phyloP scores from a whole-genome alignment of 2,797 vertebrate species.

The Micropoecilia bifurca region DNA sequence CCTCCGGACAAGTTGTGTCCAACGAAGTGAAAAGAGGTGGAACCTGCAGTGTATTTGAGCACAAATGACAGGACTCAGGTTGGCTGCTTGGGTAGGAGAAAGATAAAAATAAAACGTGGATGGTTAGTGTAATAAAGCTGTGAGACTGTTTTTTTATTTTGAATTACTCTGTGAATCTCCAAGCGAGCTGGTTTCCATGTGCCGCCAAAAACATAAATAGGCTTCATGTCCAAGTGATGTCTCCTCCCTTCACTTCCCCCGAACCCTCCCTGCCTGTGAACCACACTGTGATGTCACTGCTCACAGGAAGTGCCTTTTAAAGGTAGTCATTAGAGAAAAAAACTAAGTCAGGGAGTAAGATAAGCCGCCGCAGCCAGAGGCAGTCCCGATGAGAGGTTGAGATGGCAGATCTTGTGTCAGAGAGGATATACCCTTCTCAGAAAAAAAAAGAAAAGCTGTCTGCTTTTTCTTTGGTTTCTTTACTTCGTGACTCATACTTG shows the following conservation, averaged over 20 bases:
- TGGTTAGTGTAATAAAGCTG: not conserved
- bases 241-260: conserved; percentile 43
- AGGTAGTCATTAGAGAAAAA: conserved; percentile 55
- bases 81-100: not conserved
- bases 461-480: conserved; percentile 25
- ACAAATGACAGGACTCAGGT: not conserved
- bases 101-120: not conserved
- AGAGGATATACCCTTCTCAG: conserved; percentile 48
- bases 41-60: conserved; percentile 9
- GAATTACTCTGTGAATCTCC: conserved; percentile 10
- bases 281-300: conserved; percentile 72
- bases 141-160: not conserved
- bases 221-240: conserved; percentile 32
- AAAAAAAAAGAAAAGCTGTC: conserved; percentile 27
- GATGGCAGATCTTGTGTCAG: conserved; percentile 49
- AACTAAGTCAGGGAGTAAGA: conserved; percentile 51
- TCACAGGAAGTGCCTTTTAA: conserved; percentile 85
- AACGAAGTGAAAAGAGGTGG: conserved; percentile 39
- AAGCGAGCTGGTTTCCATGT: conserved; percentile 26
- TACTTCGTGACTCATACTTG: conserved; percentile 50
- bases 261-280: conserved; percentile 35
- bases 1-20: conserved; percentile 62
- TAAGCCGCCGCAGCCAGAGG: conserved; percentile 52
- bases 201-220: conserved; percentile 39
- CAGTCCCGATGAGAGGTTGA: conserved; percentile 47